phyloP scores from a whole-genome alignment of 2,888 invertebrate genomes.

The Perizoma affinitatum region DNA sequence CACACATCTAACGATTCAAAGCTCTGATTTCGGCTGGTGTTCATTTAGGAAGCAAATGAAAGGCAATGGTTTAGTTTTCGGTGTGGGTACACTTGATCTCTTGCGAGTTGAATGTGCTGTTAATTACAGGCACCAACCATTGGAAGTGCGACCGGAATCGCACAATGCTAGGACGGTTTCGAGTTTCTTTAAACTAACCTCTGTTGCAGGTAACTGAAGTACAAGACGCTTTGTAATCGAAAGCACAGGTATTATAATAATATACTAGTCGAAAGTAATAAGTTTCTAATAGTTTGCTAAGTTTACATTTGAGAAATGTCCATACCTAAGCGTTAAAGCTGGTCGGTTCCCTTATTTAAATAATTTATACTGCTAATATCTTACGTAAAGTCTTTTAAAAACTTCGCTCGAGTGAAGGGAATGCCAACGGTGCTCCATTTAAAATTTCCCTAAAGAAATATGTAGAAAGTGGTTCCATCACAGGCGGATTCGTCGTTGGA shows the following conservation, averaged over 20 bases:
- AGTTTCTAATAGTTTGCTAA: not conserved
- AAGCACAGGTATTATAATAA: too few relatives aligned
- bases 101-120: slow-evolving; percentile 49
- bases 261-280: slow-evolving; percentile 1
- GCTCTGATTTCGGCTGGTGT: slow-evolving; percentile 46
- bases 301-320: not conserved
- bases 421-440: slow-evolving; percentile 51
- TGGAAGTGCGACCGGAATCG: slow-evolving; percentile 43
- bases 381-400: slow-evolving; percentile 48
- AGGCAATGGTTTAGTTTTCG: slow-evolving; percentile 60
- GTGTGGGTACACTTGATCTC: slow-evolving; percentile 57
- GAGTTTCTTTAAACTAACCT: not conserved
- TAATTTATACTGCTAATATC: slow-evolving; percentile 47
- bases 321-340: slow-evolving; percentile 10
- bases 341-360: slow-evolving; percentile 31
- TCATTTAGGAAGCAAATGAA: slow-evolving; percentile 61
- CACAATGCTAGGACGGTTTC: slow-evolving; percentile 18
- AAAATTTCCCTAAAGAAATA: slow-evolving; percentile 61
- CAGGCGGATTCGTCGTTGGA: slow-evolving; percentile 63
- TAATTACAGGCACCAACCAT: slow-evolving; percentile 57
- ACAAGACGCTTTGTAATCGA: not conserved
- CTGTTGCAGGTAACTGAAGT: not conserved
- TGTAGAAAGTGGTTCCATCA: slow-evolving; percentile 56
- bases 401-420: slow-evolving; percentile 46
- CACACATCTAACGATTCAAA: slow-evolving; percentile 28